A percentile compares a stretch with the other conserved stretches of the same genome.
phyloP scores from a whole-genome alignment of 2,888 invertebrate genomes.

The Strigamia transsilvanica region DNA sequence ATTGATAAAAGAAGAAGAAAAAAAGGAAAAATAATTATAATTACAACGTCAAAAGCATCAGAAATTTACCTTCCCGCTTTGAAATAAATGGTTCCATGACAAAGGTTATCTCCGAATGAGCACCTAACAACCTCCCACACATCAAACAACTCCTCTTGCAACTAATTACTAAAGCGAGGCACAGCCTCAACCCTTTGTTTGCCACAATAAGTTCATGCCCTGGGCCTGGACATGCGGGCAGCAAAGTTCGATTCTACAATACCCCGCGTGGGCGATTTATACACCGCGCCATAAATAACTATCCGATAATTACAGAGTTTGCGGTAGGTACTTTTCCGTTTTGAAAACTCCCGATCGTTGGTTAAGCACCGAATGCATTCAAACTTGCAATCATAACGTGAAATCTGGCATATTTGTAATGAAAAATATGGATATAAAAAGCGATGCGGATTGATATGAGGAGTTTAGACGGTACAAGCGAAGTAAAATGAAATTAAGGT shows the following conservation, averaged over 20 bases:
- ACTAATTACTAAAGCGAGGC: constrained; percentile 14
- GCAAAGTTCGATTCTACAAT: neutral
- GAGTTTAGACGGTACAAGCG: too few species aligned
- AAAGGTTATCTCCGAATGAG: constrained; percentile 11
- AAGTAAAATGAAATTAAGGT: too few species aligned
- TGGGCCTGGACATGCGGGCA: neutral
- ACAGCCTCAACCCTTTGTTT: constrained; percentile 39
- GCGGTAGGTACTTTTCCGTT: too few species aligned
- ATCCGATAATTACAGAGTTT: too few species aligned
- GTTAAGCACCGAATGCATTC: too few species aligned
- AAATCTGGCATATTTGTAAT: too few species aligned
- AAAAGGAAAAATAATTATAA: neutral
- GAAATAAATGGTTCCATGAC: neutral
- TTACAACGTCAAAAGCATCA: neutral
- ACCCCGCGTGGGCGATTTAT: too few species aligned
- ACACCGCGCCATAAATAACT: too few species aligned
- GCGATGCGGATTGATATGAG: too few species aligned
- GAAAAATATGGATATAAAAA: too few species aligned
- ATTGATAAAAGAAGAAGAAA: neutral
- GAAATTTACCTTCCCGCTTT: neutral
- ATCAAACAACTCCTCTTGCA: neutral
- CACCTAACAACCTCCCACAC: constrained; percentile 21
- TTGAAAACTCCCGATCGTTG: too few species aligned
- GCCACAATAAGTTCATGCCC: constrained; percentile 17
- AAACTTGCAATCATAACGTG: too few species aligned